Conservation (phyloP, 2,797 vertebrate genomes). For the Hemibagrus guttatus region DNA sequence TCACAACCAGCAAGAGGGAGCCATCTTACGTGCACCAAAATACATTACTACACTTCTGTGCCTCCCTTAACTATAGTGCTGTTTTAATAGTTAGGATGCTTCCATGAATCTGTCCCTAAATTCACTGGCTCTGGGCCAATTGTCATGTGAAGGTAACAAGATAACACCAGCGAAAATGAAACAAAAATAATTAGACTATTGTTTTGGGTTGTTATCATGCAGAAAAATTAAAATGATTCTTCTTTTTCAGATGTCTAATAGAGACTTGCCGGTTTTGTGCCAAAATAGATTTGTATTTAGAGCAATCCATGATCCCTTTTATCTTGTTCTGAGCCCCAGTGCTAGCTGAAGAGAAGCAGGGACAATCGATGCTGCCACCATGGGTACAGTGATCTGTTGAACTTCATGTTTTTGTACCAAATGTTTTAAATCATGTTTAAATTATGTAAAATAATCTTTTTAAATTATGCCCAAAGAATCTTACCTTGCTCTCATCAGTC, state of each 20-base stretch:
- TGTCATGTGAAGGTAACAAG: neutral
- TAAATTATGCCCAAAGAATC: too few relatives aligned
- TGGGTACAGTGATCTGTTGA: neutral
- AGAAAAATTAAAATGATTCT: neutral
- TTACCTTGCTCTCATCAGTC: too few relatives aligned
- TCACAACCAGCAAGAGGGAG: neutral
- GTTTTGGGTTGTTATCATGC: neutral
- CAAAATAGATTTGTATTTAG: neutral
- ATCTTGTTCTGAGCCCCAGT: neutral
- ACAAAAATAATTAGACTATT: too few relatives aligned
- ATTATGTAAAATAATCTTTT: too few relatives aligned
- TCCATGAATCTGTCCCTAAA: neutral
- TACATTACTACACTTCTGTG: conserved; percentile 1
- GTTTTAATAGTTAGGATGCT: conserved; percentile 2
- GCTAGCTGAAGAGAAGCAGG: neutral
- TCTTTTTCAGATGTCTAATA: neutral
- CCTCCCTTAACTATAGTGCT: neutral
- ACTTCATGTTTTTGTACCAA: neutral
- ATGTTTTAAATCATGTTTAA: too few relatives aligned
- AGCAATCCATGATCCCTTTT: neutral
- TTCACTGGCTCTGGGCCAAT: neutral
- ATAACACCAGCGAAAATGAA: neutral
- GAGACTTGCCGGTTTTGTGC: neutral
- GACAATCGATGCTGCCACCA: neutral
- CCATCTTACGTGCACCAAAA: neutral